Evolutionary conservation across 2,888 invertebrate species (phyloP).

Genomic region (Drosophila barbarae): DNA sequence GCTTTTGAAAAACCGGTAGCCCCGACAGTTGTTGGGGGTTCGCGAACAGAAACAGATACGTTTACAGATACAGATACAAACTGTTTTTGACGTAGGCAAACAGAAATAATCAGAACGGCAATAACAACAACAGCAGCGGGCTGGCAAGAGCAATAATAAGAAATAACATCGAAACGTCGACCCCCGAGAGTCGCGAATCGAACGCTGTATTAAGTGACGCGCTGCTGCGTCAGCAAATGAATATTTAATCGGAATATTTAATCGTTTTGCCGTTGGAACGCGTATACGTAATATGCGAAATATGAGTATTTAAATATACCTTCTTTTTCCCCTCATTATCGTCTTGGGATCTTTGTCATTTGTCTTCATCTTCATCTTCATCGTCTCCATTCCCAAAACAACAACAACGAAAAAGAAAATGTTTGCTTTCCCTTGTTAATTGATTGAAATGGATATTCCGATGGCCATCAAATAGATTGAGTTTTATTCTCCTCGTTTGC

Average conservation of each 20-base stretch:
- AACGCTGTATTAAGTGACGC: constrained; percentile 58
- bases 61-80: constrained; percentile 25
- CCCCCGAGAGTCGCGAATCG: constrained; percentile 26
- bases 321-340: neutral
- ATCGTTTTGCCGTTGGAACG: constrained; percentile 42
- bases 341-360: constrained; percentile 6
- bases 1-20: constrained; percentile 54
- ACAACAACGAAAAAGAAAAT: neutral
- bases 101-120: constrained; percentile 45
- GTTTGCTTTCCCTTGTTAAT: constrained; percentile 15
- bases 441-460: constrained; percentile 29
- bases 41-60: constrained; percentile 9
- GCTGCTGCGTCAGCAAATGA: constrained; percentile 71
- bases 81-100: constrained; percentile 63
- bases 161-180: constrained; percentile 33
- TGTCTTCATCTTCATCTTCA: constrained; percentile 10
- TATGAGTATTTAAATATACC: constrained; percentile 55
- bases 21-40: constrained; percentile 32
- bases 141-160: constrained; percentile 36
- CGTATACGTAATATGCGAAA: constrained; percentile 54
- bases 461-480: constrained; percentile 16
- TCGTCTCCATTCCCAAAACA: neutral
- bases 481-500: constrained; percentile 9
- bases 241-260: constrained; percentile 68
- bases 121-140: constrained; percentile 19